These are phyloP conservation scores for Leptinotarsa defecta DNA, from an alignment of 1,140 invertebrate species.

Conservation along the genomic window DNA sequence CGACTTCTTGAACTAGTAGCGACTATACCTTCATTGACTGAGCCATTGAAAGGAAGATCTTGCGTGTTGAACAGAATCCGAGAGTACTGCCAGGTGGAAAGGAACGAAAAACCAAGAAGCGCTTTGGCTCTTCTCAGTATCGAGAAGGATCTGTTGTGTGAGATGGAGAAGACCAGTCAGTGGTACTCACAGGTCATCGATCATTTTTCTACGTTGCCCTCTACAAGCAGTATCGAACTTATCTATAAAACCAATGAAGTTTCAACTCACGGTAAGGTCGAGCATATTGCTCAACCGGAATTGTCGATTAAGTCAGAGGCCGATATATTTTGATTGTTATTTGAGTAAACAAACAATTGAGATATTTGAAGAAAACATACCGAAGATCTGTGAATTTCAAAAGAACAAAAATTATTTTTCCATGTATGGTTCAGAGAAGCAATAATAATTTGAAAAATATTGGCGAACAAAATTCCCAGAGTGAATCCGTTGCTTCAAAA, in stretches of 20 bases:
- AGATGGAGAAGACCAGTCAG: background rate
- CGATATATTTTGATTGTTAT: background rate
- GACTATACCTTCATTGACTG: slow-evolving; percentile 7
- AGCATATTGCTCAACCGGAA: slow-evolving; percentile 7
- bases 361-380: too few relatives aligned
- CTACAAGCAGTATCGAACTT: slow-evolving; percentile 21
- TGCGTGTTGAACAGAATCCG: background rate
- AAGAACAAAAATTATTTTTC: too few relatives aligned
- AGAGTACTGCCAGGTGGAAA: slow-evolving; percentile 1
- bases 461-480: too few relatives aligned
- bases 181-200: slow-evolving; percentile 20
- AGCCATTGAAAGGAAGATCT: background rate
- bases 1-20: slow-evolving; percentile 11
- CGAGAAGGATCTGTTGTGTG: slow-evolving; percentile 4
- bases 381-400: too few relatives aligned
- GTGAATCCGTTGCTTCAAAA: too few relatives aligned
- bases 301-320: slow-evolving; percentile 7
- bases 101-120: slow-evolving; percentile 21
- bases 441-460: too few relatives aligned
- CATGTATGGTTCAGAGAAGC: too few relatives aligned
- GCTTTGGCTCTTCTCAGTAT: slow-evolving; percentile 11
- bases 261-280: background rate
- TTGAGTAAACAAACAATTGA: too few relatives aligned
- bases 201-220: slow-evolving; percentile 9
- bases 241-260: background rate